phyloP scores from a whole-genome alignment of 2,113 vertebrate species.

The Hemiscyllium ocellatum region DNA sequence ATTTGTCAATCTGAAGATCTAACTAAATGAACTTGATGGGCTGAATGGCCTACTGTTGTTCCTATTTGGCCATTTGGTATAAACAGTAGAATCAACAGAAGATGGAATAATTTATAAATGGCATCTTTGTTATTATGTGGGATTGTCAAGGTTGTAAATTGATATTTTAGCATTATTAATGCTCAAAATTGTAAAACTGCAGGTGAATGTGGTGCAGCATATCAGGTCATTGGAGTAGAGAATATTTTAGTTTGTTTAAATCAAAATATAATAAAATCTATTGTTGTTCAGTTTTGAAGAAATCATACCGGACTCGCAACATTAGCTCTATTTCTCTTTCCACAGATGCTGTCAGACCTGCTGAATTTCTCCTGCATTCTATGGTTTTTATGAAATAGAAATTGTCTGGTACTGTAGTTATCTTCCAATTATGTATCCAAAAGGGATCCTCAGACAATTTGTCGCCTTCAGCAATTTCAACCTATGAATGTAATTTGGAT shows the following conservation, averaged over 20 bases:
- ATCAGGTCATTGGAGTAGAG: too few species aligned
- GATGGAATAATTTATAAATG: not conserved
- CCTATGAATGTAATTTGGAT: too few species aligned
- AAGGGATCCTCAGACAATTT: not conserved
- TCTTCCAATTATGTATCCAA: not conserved
- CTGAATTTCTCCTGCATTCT: too few species aligned
- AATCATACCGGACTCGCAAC: too few species aligned
- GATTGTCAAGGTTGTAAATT: not conserved
- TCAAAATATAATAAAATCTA: too few species aligned
- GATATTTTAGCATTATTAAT: not conserved
- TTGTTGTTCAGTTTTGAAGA: too few species aligned
- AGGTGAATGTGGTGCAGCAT: not conserved
- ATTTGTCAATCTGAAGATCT: not conserved
- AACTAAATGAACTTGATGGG: not conserved
- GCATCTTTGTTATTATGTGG: not conserved
- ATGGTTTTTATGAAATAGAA: not conserved
- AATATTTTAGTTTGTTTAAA: too few species aligned
- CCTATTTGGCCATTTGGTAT: not conserved
- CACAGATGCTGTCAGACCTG: too few species aligned
- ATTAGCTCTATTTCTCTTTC: too few species aligned
- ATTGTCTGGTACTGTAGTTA: not conserved
- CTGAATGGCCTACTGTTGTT: not conserved
- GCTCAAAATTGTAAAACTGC: not conserved
- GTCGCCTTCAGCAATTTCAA: too few species aligned
- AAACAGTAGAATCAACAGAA: not conserved